Base-by-base conservation (phyloP, 2,797 vertebrate species). In the Bufotes viridis region DNA sequence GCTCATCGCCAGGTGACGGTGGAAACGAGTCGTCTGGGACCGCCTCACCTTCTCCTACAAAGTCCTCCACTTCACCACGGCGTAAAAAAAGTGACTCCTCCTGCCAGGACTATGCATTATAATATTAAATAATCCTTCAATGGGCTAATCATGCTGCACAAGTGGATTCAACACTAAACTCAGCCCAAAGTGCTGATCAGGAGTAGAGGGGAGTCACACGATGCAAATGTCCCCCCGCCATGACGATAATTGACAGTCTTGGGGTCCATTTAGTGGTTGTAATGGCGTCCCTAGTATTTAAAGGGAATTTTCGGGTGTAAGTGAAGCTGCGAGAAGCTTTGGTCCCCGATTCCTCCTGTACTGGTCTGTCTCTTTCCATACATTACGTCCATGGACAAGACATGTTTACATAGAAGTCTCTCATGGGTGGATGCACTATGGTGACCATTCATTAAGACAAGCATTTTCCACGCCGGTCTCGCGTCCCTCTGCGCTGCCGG, bases 11-110 rank as follows among this genome's bases (percentile, higher is more conserved):
- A 14, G 93, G 92, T 0, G 95, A 96, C 78, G 95, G 96, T 6
- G 96, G 96, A 53, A 95, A 96, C 0, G 98, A 99, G 91, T 96
- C 97, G 0, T 96, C 97, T 5, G 92, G 96, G 78, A 95, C 95
- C 0, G 96, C 97, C 5, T 98, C 98, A 17, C 97, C 97, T 0
- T 99, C 98, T 0, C 98, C 98, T 15, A 99, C 98, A 1, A 98
- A 96, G 94, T 93, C 96, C 70, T 90, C 91, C 0, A 96, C 97
- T 2, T 99, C 98, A 0, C 97, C 98, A 0, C 96, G 97, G 11
- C 97, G 98, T 91, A 96, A 95, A 91, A 98, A 97, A 91, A 93
- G 91, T 42, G 67, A 99, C 49, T 91, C 93, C 4, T 94, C 95
- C 14, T 96, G 95, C 89, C 97, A 97, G 88, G 96, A 98, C 90